A percentile compares a stretch with the other conserved stretches of the same genome.
Evolutionary conservation across 1,140 invertebrate genomes (phyloP).

Genomic region (Sweltsa coloradensis): DNA sequence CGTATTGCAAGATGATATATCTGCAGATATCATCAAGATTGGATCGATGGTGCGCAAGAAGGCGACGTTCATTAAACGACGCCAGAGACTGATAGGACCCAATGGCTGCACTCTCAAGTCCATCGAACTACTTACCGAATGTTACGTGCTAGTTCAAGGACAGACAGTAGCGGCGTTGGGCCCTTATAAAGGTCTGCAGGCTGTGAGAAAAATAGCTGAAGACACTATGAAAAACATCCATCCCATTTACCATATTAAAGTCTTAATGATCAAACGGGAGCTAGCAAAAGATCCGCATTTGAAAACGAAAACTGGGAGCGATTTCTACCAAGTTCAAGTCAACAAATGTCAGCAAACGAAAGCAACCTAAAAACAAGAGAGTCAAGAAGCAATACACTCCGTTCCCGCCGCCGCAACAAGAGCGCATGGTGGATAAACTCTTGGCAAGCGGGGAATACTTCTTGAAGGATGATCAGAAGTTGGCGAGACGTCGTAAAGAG

Average conservation of each 20-base stretch:
- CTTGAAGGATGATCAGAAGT: slow-evolving; percentile 72
- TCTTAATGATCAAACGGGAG: slow-evolving; percentile 95
- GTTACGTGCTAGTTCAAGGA: slow-evolving; percentile 95
- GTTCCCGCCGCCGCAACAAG: slow-evolving; percentile 86
- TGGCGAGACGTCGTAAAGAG: slow-evolving; percentile 55
- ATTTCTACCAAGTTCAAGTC: slow-evolving; percentile 90
- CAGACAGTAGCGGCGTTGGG: slow-evolving; percentile 95
- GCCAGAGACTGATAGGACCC: slow-evolving; percentile 90
- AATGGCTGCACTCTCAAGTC: slow-evolving; percentile 96
- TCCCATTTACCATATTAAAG: slow-evolving; percentile 99
- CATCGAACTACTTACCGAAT: slow-evolving; percentile 94
- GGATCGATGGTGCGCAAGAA: slow-evolving; percentile 79
- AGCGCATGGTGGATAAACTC: slow-evolving; percentile 90
- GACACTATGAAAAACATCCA: slow-evolving; percentile 99
- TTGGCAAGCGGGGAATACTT: slow-evolving; percentile 96
- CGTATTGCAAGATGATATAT: slow-evolving; percentile 79
- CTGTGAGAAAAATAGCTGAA: slow-evolving; percentile 80
- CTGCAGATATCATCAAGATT: slow-evolving; percentile 96
- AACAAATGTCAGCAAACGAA: slow-evolving; percentile 79
- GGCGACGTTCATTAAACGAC: slow-evolving; percentile 91
- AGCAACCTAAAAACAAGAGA: slow-evolving; percentile 75
- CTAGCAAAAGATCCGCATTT: slow-evolving; percentile 83
- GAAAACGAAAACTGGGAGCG: slow-evolving; percentile 93
- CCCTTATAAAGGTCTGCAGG: slow-evolving; percentile 82
- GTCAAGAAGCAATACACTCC: slow-evolving; percentile 91